Percentiles rank a stretch among this genome's conserved stretches.
Conservation (phyloP, 2,888 invertebrate species). For the Meliscaeva auricollis region DNA sequence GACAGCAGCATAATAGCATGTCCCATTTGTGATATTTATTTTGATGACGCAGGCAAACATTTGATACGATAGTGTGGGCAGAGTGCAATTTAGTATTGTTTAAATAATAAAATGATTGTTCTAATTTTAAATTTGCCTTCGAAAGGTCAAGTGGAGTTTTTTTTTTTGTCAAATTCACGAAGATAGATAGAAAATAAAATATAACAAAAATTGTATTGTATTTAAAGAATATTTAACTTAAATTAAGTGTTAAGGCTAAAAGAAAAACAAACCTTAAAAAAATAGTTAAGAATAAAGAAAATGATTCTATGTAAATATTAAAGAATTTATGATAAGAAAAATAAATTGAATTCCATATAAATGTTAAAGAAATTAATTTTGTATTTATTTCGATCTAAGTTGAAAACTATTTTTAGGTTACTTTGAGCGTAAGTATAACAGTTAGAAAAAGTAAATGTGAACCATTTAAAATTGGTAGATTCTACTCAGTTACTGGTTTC, state of each 20-base stretch:
- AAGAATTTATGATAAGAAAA: slow-evolving; percentile 33
- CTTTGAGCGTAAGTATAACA: too few relatives aligned
- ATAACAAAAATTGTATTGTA: slow-evolving; percentile 19
- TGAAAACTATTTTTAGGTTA: too few relatives aligned
- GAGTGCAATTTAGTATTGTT: slow-evolving; percentile 67
- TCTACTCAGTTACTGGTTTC: too few relatives aligned
- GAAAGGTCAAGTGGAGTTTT: slow-evolving; percentile 30
- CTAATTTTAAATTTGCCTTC: slow-evolving; percentile 17
- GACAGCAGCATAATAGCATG: background rate
- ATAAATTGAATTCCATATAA: too few relatives aligned
- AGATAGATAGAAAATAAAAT: slow-evolving; percentile 53
- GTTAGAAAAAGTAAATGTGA: too few relatives aligned
- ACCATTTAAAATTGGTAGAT: too few relatives aligned
- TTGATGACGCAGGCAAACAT: slow-evolving; percentile 31
- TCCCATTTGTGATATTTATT: slow-evolving; percentile 72
- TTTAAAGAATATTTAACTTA: slow-evolving; percentile 27
- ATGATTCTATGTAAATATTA: slow-evolving; percentile 57
- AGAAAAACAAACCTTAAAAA: background rate
- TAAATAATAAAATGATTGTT: slow-evolving; percentile 39
- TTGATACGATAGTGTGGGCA: slow-evolving; percentile 22
- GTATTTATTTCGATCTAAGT: too few relatives aligned
- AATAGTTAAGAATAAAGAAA: slow-evolving; percentile 1
- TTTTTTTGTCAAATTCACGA: background rate
- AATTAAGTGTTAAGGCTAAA: slow-evolving; percentile 29
- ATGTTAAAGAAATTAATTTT: too few relatives aligned